Evolutionary conservation across 1,140 invertebrate species (phyloP), one percentile per base, ranked within the genome.

Genomic region (Meloidogyne hapla): DNA sequence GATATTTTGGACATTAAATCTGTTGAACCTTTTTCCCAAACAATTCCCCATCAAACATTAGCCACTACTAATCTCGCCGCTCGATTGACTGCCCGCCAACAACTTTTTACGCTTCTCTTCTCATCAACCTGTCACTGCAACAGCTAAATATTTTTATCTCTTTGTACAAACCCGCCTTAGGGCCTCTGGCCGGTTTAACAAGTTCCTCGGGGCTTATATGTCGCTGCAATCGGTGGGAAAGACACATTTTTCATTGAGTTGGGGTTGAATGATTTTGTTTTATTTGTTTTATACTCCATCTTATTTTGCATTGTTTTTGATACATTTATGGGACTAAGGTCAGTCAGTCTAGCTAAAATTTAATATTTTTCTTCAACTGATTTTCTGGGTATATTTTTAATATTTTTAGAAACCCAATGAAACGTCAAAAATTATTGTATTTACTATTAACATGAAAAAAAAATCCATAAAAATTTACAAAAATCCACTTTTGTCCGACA

Each of bases 191-290:
- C 48, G 48, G 48, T 56, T 56, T 56, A 56, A 56, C 48, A 56
- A 56, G 48, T 56, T 56, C 48, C 48, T 56, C 48, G n/a, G 48
- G 48, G 48, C 48, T 56, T 56, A n/a, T 56, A 56, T 56, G 48
- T 56, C 48, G 48, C 48, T 56, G 48, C 8, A 56, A 56, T 56
- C 48, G 48, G 48, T 56, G 48, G 8, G n/a, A 56, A 56, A n/a
- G n/a, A 56, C 48, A 56, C 18, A 56, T 56, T 56, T 56, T 56
- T 56, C 48, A 56, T 56, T 56, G 33, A 33, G 33, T 33, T 33
- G 33, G 33, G 33, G 33, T 33, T 6, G 5, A 33, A 33, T 33
- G 33, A 33, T 33, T 33, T 33, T 4, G 18, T 56, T 56, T 56
- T 56, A n/a, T 56, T 56, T 56, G 48, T 56, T 56, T 56, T 56